Evolutionary conservation across 1,140 invertebrate species (phyloP), one percentile per base, ranked within the genome.

Genomic region (Cydia splendana): DNA sequence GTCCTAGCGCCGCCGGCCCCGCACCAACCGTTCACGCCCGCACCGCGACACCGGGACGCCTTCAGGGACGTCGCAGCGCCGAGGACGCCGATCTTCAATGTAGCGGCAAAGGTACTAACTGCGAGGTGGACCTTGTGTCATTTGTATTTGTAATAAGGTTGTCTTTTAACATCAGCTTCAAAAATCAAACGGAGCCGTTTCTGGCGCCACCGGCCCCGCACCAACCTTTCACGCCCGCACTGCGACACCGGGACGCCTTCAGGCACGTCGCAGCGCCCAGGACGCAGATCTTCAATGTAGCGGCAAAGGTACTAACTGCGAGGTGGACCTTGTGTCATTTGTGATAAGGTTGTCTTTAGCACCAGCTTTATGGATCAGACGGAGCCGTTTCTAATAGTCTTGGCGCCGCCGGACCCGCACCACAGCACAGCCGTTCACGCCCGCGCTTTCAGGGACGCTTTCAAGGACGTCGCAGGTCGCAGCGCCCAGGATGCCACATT

Each of bases 361-460:
- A 71, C 92, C 20, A 87, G 77, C 48, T 93, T 28, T 3, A 28
- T 28, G 3, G 28, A 28, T 28, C 89, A 5, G n/a, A n/a, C n/a
- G n/a, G 88, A 89, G 12, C 96, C 96, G 13, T 98, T 98, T 85
- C 95, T 98, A 51, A 97, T 98, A 95, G 95, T 85, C 95, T 98
- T 98, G 10, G 95, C 97, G 2, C 96, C 97, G 0, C 97, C 97
- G 24, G 96, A 97, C 0, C 95, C 96, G 10, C 98, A 98, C n/a
- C n/a, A n/a, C n/a, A n/a, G n/a, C n/a, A 91, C 95, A 95, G 57
- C 97, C 98, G 0, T 98, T 97, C 87, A 97, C 95, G 2, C 96
- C 97, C 2, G 97, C 97, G 0, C 91, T 94, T 0, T 93, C 88
- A 85, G 89, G 10, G 93, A 95, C 67, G 90, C 86, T 20, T 98